Evolutionary conservation across 2,113 vertebrate genomes (phyloP).

Genomic region (Pseudorasbora parva): DNA sequence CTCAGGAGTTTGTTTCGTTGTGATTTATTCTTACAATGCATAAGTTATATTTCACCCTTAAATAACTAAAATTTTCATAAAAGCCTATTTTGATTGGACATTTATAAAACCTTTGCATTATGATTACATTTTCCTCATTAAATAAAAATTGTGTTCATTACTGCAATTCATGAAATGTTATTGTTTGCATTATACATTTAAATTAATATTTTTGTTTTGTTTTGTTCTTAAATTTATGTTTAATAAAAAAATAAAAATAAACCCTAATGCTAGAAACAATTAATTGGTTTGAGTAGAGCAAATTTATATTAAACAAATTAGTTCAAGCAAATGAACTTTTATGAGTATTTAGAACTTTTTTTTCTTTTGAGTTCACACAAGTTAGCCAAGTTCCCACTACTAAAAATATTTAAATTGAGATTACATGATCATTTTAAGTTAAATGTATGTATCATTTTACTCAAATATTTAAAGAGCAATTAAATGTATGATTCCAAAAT

Average conservation of each 20-base stretch:
- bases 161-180: background rate
- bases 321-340: no score
- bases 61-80: background rate
- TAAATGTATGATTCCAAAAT: no score
- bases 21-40: background rate
- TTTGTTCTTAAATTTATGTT: background rate
- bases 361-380: no score
- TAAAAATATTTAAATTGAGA: no score
- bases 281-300: no score
- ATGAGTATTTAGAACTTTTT: no score
- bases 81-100: background rate
- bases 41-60: background rate
- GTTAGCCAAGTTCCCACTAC: no score
- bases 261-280: background rate
- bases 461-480: no score
- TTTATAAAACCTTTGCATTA: background rate
- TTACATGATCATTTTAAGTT: no score
- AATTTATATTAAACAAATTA: no score
- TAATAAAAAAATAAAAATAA: background rate
- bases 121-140: background rate
- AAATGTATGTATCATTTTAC: no score
- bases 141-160: background rate
- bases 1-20: no score
- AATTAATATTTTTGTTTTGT: background rate
- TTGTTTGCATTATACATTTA: background rate